These are phyloP conservation scores for Calidris pygmaea DNA, from an alignment of 2,113 vertebrate genomes.

Conservation along the genomic window DNA sequence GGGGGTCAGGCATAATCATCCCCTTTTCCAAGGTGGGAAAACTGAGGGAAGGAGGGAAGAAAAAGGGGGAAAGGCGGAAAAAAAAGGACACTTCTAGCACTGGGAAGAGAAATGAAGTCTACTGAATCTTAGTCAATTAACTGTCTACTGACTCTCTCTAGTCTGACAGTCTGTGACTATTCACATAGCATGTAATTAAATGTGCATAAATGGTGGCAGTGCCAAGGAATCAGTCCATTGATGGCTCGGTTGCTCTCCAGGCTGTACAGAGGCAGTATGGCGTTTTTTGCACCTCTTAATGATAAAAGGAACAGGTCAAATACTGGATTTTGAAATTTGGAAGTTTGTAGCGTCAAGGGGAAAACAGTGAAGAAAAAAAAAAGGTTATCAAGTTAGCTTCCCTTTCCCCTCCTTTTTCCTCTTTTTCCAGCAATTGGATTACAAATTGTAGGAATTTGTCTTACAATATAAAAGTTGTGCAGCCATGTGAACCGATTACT, in stretches of 20 bases:
- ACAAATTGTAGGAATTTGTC: background rate
- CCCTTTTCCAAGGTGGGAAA: background rate
- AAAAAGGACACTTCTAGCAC: background rate
- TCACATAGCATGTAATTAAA: background rate
- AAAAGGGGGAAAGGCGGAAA: background rate
- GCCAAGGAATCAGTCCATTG: background rate
- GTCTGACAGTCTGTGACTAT: background rate
- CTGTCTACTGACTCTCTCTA: background rate
- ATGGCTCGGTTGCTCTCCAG: background rate
- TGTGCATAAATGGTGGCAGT: background rate
- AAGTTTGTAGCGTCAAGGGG: background rate
- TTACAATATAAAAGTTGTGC: background rate
- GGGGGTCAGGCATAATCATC: background rate
- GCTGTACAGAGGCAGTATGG: rapidly evolving
- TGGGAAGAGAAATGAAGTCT: background rate
- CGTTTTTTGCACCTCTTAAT: background rate
- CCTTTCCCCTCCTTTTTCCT: background rate
- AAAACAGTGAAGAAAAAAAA: background rate
- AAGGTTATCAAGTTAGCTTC: background rate
- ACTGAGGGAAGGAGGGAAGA: background rate
- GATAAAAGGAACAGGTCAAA: background rate
- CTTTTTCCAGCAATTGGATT: background rate
- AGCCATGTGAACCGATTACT: background rate
- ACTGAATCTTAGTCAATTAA: background rate
- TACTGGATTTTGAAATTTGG: background rate